Evolutionary conservation across 2,113 vertebrate genomes (phyloP).

Genomic region (Phoenicopterus ruber): DNA sequence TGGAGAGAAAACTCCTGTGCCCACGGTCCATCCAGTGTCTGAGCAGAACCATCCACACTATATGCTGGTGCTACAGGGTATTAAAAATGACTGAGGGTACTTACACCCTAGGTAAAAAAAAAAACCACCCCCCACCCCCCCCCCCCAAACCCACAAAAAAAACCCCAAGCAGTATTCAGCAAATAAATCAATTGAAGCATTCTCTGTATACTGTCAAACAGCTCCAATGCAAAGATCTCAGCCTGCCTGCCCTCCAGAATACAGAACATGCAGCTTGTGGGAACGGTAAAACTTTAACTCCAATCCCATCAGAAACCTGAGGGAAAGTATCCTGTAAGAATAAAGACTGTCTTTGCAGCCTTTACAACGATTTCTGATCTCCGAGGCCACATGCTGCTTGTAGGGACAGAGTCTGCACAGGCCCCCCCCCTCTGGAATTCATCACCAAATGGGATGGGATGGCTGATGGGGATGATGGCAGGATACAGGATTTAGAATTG

Average conservation of each 20-base stretch:
- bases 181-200: constrained; percentile 22
- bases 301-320: background rate
- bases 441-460: background rate
- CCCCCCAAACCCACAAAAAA: no score
- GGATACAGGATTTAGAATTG: background rate
- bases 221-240: background rate
- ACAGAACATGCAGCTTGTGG: background rate
- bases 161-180: background rate
- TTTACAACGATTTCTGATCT: background rate
- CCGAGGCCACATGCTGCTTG: background rate
- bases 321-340: background rate
- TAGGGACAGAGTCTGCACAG: background rate
- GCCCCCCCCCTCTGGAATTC: background rate
- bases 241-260: background rate
- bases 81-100: background rate
- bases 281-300: background rate
- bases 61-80: background rate
- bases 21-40: background rate
- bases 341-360: background rate
- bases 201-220: background rate
- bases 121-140: no score
- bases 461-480: background rate
- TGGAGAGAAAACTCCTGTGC: background rate
- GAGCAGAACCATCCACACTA: background rate
- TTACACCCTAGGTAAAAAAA: background rate